phyloP scores from a whole-genome alignment of 2,797 vertebrate genomes.

The Ciconia nigra region DNA sequence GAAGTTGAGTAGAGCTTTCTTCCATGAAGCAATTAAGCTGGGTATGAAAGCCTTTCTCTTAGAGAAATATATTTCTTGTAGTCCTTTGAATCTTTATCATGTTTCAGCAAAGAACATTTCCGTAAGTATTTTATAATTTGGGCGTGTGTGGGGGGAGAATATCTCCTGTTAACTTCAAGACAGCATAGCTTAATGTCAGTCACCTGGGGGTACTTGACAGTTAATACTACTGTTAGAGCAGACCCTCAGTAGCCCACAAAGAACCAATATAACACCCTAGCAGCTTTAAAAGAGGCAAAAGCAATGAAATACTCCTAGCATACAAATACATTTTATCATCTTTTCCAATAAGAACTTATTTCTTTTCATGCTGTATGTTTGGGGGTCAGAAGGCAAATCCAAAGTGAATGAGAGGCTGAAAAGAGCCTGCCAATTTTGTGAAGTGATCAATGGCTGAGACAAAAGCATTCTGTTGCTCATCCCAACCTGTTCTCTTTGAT shows the following conservation, averaged over 20 bases:
- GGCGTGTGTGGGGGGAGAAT: fast-evolving
- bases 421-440: neutral
- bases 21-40: neutral
- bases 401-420: neutral
- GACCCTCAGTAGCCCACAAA: neutral
- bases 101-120: neutral
- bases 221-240: neutral
- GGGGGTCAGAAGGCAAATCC: neutral
- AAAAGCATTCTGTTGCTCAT: neutral
- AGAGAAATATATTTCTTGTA: neutral
- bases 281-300: neutral
- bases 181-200: neutral
- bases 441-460: neutral
- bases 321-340: neutral
- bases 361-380: neutral
- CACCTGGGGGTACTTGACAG: neutral
- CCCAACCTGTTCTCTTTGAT: neutral
- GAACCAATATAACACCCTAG: neutral
- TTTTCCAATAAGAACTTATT: neutral
- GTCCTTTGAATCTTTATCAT: neutral
- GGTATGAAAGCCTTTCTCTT: neutral
- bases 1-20: neutral
- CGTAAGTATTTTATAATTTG: neutral
- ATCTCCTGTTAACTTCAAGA: neutral
- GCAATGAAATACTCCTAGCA: neutral